A percentile compares a stretch with the other conserved stretches of the same genome.
Conservation (phyloP, 2,113 vertebrate species). For the Lontra canadensis region DNA sequence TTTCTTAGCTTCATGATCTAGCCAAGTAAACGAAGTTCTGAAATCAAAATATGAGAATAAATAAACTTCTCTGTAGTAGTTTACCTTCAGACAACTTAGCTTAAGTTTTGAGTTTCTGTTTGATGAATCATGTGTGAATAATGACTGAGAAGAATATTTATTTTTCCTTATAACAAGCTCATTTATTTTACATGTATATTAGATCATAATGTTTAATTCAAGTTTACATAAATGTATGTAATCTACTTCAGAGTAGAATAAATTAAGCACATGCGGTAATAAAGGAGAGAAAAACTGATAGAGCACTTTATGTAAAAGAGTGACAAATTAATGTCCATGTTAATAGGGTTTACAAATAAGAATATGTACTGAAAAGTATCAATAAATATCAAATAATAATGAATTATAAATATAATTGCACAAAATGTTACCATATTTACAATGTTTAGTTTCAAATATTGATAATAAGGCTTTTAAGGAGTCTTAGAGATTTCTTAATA, state of each 20-base stretch:
- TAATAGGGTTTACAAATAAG: background rate
- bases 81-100: background rate
- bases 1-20: background rate
- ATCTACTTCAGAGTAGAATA: background rate
- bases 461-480: background rate
- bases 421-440: background rate
- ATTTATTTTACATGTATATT: background rate
- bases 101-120: background rate
- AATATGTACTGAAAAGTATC: background rate
- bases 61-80: background rate
- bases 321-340: background rate
- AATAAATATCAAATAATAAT: constrained; percentile 20
- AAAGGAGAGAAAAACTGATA: background rate
- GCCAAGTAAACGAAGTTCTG: background rate
- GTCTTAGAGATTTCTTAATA: constrained; percentile 16
- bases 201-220: background rate
- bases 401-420: constrained; percentile 17
- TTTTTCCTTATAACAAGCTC: background rate
- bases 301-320: background rate
- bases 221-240: background rate
- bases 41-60: constrained; percentile 1
- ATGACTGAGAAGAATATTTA: background rate
- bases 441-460: constrained; percentile 36
- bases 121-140: background rate
- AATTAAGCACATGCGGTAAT: background rate